Evolutionary conservation across 2,797 vertebrate species (phyloP).

Genomic region (Crocidura indochinensis): DNA sequence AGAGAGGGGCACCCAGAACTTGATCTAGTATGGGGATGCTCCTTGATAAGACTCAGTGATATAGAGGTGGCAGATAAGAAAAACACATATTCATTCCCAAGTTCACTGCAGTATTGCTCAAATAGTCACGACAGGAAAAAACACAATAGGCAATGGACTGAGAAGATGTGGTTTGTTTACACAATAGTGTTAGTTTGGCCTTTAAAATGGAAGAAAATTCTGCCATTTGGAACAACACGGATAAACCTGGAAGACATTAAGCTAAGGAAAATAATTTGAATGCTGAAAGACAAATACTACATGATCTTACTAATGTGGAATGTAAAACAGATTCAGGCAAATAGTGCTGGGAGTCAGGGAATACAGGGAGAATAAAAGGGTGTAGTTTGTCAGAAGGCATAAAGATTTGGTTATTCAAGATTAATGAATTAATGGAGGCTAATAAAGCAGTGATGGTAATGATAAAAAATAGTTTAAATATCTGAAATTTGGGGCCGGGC

Average conservation of each 20-base stretch:
- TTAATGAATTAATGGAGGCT: neutral
- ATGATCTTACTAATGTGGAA: neutral
- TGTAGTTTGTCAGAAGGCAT: neutral
- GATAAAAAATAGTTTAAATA: no score
- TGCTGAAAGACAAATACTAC: conserved; percentile 6
- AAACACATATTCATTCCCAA: neutral
- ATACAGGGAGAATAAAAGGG: neutral
- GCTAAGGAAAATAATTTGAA: neutral
- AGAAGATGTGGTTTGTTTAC: neutral
- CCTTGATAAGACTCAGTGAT: neutral
- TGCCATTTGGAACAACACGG: neutral
- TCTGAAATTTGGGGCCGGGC: neutral
- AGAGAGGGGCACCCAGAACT: neutral
- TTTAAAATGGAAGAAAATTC: conserved; percentile 7
- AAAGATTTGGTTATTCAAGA: neutral
- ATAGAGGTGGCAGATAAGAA: neutral
- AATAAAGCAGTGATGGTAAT: neutral
- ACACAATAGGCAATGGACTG: neutral
- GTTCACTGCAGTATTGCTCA: neutral
- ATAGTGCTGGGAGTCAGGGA: neutral
- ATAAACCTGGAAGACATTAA: neutral
- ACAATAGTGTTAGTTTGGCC: neutral
- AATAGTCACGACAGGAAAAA: neutral
- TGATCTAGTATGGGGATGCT: neutral
- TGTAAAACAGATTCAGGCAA: neutral